These are phyloP conservation scores for Platorchestia sp. DNA, from an alignment of 1,140 invertebrate species.

Conservation along the genomic window DNA sequence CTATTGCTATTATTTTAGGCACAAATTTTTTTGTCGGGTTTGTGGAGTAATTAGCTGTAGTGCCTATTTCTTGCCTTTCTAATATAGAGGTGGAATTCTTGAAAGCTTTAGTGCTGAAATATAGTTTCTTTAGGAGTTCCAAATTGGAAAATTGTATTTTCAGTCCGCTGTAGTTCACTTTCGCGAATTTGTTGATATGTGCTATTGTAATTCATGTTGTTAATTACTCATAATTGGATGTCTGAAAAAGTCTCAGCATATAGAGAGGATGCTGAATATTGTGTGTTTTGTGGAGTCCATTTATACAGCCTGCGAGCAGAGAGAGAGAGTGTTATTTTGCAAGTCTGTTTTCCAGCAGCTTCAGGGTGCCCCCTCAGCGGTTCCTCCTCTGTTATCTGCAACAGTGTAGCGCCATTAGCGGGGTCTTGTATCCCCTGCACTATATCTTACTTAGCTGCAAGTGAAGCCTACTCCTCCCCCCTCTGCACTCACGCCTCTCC, in stretches of 20 bases:
- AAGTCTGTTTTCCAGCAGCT: slow-evolving; percentile 36
- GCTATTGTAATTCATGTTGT: background rate
- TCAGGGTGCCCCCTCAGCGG: background rate
- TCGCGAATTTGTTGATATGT: background rate
- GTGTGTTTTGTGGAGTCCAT: background rate
- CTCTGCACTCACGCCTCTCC: background rate
- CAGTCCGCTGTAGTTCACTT: too few relatives aligned
- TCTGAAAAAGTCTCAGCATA: background rate
- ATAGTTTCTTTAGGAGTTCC: background rate
- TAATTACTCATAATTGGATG: background rate
- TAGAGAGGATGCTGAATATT: background rate
- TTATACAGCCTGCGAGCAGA: background rate
- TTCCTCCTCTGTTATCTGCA: slow-evolving; percentile 50
- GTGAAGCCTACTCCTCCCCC: background rate
- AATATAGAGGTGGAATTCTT: background rate
- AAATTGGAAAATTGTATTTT: background rate
- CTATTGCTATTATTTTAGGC: background rate
- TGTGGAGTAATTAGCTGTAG: background rate
- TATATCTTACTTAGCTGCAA: slow-evolving; percentile 55
- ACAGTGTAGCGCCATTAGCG: slow-evolving; percentile 54
- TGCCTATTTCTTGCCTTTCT: background rate
- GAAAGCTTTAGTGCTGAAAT: background rate
- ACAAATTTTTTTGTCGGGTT: background rate
- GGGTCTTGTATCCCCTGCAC: slow-evolving; percentile 50
- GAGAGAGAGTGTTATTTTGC: slow-evolving; percentile 17